Evolutionary conservation across 37 sponge, comb jelly and placozoan genomes (phyloP), one percentile per base, ranked within the genome.

Genomic region (Tethya wilhelma): DNA sequence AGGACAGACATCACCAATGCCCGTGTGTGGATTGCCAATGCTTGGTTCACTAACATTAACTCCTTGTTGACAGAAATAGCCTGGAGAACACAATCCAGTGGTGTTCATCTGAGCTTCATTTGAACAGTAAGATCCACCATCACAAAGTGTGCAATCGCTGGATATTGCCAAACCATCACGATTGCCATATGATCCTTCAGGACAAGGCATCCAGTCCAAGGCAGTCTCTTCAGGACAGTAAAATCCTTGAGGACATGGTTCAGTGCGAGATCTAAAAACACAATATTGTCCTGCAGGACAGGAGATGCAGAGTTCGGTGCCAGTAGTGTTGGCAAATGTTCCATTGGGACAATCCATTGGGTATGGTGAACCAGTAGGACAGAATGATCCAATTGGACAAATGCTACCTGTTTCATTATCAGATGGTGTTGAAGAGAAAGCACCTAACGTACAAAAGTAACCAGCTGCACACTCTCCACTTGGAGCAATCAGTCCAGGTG

Each of bases 71-170:
- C 63, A 60, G 22, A 25, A 60, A 60, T 60, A n/a, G 28, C 63
- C 28, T n/a, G 63, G 25, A 12, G 22, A 12, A 60, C 63, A 60
- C 7, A n/a, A 26, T 25, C 63, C 63, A 60, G 28, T 60, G 7
- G 20, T 17, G 14, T 49, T 9, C 9, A 49, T 49, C 53, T 49
- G 53, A 19, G 53, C 63, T 60, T 60, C 63, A 12, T 26, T 23
- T 25, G 11, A 12, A n/a, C 63, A 60, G 28, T 60, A 60, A 12
- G 11, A 26, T n/a, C 63, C 63, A 60, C 26, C 63, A 26, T 60
- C 63, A n/a, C 63, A 60, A 60, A 26, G 26, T 60, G 63, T 60
- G 63, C 63, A 60, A 6, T 60, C 63, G 28, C 26, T 60, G 28
- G 26, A 8, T 19, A 19, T 49, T 9, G 14, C 14, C 9, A 49